phyloP scores from a whole-genome alignment of 2,888 invertebrate species.

The Neria commutata region DNA sequence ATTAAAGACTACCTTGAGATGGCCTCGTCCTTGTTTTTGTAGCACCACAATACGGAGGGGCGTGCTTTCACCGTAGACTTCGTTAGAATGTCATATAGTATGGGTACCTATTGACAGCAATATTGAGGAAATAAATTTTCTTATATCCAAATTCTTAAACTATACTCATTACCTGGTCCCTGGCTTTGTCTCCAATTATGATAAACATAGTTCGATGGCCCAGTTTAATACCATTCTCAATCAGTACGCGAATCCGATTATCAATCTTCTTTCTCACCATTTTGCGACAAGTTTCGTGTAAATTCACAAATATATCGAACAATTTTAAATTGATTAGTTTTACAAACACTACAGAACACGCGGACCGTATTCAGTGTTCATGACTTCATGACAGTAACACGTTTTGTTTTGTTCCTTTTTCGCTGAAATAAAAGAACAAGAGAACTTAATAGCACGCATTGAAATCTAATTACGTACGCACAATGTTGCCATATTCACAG shows the following conservation, averaged over 20 bases:
- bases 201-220: constrained; percentile 94
- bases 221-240: constrained; percentile 93
- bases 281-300: constrained; percentile 53
- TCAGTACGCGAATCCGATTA: constrained; percentile 90
- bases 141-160: background rate
- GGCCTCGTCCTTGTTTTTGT: constrained; percentile 90
- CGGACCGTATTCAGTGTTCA: too few species aligned
- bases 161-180: constrained; percentile 78
- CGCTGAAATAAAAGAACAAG: too few species aligned
- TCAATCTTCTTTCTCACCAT: constrained; percentile 97
- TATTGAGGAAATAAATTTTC: background rate
- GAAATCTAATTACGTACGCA: too few species aligned
- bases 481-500: too few species aligned
- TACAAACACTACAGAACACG: too few species aligned
- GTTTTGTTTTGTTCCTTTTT: too few species aligned
- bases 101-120: constrained; percentile 75
- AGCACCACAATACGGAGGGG: constrained; percentile 97
- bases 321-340: too few species aligned
- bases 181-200: constrained; percentile 92
- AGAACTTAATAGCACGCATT: too few species aligned
- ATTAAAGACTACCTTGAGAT: constrained; percentile 73
- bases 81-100: constrained; percentile 95
- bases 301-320: background rate
- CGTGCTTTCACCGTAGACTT: constrained; percentile 92
- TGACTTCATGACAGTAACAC: too few species aligned